Percentiles rank a stretch among this genome's conserved stretches.
These are phyloP conservation scores for Probaryconus sp. DNA, from an alignment of 1,140 invertebrate genomes.

Conservation along the genomic window DNA sequence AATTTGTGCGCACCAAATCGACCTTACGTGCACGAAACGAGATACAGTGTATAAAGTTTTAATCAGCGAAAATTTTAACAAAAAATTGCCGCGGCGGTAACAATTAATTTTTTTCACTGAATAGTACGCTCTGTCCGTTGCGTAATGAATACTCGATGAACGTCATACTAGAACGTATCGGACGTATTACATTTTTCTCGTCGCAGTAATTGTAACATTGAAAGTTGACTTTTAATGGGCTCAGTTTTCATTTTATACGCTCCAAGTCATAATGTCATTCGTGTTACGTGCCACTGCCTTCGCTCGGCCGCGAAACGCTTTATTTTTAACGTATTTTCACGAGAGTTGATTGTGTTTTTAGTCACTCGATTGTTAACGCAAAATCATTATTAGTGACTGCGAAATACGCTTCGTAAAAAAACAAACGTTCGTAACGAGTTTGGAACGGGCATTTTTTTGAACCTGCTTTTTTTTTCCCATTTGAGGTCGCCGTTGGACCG, in stretches of 20 bases:
- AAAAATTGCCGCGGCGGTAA: too few species aligned
- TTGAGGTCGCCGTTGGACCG: background rate
- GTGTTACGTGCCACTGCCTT: slow-evolving; percentile 2
- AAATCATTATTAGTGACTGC: slow-evolving; percentile 67
- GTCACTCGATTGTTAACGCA: slow-evolving; percentile 63
- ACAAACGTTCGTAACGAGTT: slow-evolving; percentile 56
- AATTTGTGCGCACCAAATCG: too few species aligned
- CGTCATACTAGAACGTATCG: background rate
- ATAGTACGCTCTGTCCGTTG: too few species aligned
- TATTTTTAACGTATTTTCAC: slow-evolving; percentile 69
- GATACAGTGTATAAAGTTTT: too few species aligned
- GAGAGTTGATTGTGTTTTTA: slow-evolving; percentile 70
- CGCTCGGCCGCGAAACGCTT: slow-evolving; percentile 45
- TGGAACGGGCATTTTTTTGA: slow-evolving; percentile 36
- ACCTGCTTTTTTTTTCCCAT: slow-evolving; percentile 21
- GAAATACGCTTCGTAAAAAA: slow-evolving; percentile 50
- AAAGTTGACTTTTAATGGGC: slow-evolving; percentile 32
- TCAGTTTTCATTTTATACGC: slow-evolving; percentile 32
- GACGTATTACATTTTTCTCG: slow-evolving; percentile 3
- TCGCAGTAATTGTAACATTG: slow-evolving; percentile 6
- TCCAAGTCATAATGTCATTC: slow-evolving; percentile 18
- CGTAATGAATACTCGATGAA: too few species aligned
- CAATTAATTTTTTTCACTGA: too few species aligned
- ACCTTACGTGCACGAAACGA: too few species aligned
- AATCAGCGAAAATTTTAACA: too few species aligned